Base-by-base conservation (phyloP, 2,113 vertebrate genomes). In the Struthio camelus region DNA sequence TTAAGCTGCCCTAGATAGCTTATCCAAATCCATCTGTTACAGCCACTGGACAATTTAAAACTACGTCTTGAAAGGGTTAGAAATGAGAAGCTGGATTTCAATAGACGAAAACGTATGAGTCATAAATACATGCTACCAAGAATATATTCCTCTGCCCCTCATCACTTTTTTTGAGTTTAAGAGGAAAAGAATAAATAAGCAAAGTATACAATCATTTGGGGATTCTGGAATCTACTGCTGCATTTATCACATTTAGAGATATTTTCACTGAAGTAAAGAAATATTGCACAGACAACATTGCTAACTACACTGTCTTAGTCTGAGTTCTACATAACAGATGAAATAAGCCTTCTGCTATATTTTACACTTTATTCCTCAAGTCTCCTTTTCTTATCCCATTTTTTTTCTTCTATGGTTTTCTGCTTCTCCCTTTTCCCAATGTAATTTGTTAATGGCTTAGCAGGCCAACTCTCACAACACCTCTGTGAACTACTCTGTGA, bases 1-100 rank as follows among this genome's bases (percentile, higher is more conserved):
- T 85, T 75, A 40, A 91, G 53, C 16, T 85, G 87, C 40, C 92
- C 84, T 93, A 95, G 69, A 94, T 91, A 91, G 76, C 32, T 78
- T 2, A 58, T 5, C 69, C 54, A 81, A 53, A 81, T 53, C 84
- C 87, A 93, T 91, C 89, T 96, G 89, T 77, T 87, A 22, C 6
- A 23, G 59, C 67, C 72, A 95, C 51, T 42, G 77, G 48, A 88
- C 1, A 3, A 87, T 53, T 40, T 48, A 27, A 53, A 87, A 91
- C 3, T 66, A 40, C 25, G 78, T 40, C 30, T 40, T 70, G 36
- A 36, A 6, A 62, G 81, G 75, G 14, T 30, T 54, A 82, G 66
- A n/a, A 72, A 50, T 0, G 14, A 79, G 28, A 20, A 91, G 48
- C 34, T 72, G 90, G 61, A 38, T 79, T 85, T 42, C 87, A 82